These are phyloP conservation scores for Cosmopolites sordidus DNA, from an alignment of 2,888 invertebrate genomes.

Conservation along the genomic window DNA sequence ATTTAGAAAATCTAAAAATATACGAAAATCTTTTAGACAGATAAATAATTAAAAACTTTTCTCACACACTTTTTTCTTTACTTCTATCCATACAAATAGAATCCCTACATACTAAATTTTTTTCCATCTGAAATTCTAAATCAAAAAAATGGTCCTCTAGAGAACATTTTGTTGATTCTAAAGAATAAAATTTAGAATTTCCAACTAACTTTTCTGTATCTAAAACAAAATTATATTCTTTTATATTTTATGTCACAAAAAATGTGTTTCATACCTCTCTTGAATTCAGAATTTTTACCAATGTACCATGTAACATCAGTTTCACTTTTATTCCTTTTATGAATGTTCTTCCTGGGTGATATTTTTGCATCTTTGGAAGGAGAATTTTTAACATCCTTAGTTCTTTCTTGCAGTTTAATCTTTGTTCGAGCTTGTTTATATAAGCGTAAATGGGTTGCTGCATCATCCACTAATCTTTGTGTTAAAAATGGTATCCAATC, in stretches of 20 bases:
- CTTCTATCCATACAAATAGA: slow-evolving; percentile 68
- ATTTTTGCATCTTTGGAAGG: slow-evolving; percentile 39
- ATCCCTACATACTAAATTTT: slow-evolving; percentile 73
- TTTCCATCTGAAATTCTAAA: slow-evolving; percentile 82
- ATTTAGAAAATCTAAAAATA: slow-evolving; percentile 66
- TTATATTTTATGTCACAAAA: too few species aligned
- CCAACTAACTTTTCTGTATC: slow-evolving; percentile 47
- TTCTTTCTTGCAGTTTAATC: slow-evolving; percentile 41
- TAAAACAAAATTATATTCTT: slow-evolving; percentile 13
- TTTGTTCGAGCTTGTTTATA: slow-evolving; percentile 71
- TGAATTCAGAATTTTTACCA: slow-evolving; percentile 37
- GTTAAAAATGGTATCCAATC: slow-evolving; percentile 90
- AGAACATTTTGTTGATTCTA: slow-evolving; percentile 43
- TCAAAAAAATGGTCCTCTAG: slow-evolving; percentile 83
- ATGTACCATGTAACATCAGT: slow-evolving; percentile 66
- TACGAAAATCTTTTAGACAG: too few species aligned
- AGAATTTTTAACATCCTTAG: slow-evolving; percentile 40
- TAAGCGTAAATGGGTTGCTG: slow-evolving; percentile 81
- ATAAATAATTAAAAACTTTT: too few species aligned
- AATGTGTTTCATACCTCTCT: slow-evolving; percentile 44
- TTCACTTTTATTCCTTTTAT: slow-evolving; percentile 69
- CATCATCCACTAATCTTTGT: slow-evolving; percentile 82
- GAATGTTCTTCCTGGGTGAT: slow-evolving; percentile 47
- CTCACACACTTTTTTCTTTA: slow-evolving; percentile 51
- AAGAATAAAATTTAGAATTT: slow-evolving; percentile 62